Evolutionary conservation across 1,140 invertebrate genomes (phyloP), one percentile per base, ranked within the genome.

Genomic region (Drosophila biarmipes): DNA sequence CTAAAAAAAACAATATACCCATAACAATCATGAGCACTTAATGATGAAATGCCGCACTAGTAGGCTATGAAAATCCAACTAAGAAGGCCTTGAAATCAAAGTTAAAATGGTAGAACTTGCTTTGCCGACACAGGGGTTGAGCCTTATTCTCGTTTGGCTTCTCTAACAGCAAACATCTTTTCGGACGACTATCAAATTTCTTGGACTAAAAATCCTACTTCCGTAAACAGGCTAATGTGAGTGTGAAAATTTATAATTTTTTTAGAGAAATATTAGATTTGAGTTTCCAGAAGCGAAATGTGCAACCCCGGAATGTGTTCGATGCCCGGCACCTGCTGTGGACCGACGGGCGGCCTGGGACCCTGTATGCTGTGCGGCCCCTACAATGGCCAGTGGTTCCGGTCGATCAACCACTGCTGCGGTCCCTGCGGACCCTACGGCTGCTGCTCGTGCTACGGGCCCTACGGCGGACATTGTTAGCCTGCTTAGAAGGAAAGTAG

Each of bases 351-450:
- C 7, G 82, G 82, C 14, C 31, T 87, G 11, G 82, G 82, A 24
- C 82, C 82, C 11, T 86, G 82, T 8, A 42, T 85, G 4, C 80
- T 86, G 2, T 86, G 82, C 15, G 82, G 82, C 27, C 82, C 82
- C 45, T 86, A 86, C 27, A 86, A 86, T 24, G 82, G 82, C 3
- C 82, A 86, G 34, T 86, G 82, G 82, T 86, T 86, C 38, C 51
- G 17, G 14, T 76, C 82, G 0, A 57, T 86, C 21, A 86, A 86
- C 54, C 82, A 86, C 17, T 86, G 82, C 31, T 87, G 82, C 12
- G 82, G 82, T 40, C 82, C 82, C 4, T 81, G 84, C 21, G 82
- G 82, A 15, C 82, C 82, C 15, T 87, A 86, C 10, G 82, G 82
- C 6, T 78, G 78, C 40, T 86, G 82, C 21, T 87, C 82, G 27